These are phyloP conservation scores for Callaeas wilsoni DNA, from an alignment of 2,113 vertebrate genomes.

Conservation along the genomic window DNA sequence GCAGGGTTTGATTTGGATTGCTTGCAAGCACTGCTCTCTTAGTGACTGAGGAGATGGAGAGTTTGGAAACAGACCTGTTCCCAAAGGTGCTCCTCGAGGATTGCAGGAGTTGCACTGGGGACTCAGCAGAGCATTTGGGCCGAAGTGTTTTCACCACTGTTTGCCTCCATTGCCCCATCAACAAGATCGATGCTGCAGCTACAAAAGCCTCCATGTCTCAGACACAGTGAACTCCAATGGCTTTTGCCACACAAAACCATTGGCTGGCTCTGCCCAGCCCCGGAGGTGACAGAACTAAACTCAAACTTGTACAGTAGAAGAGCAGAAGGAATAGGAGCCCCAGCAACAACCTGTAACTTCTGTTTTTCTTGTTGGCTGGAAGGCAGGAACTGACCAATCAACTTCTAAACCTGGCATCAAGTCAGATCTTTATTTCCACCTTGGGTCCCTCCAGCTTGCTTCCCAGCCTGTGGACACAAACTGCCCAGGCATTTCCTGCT, in stretches of 20 bases:
- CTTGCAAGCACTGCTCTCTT: neutral
- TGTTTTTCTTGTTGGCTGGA: neutral
- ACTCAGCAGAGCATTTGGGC: neutral
- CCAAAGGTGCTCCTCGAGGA: neutral
- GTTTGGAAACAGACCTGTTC: neutral
- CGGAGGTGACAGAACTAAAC: neutral
- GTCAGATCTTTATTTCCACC: slow-evolving; percentile 62
- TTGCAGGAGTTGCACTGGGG: neutral
- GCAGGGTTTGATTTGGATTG: neutral
- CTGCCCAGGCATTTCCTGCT: slow-evolving; percentile 70
- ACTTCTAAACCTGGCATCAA: slow-evolving; percentile 45
- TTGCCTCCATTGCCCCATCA: neutral
- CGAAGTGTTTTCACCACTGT: neutral
- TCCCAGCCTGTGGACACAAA: slow-evolving; percentile 60
- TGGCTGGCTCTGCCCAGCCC: neutral
- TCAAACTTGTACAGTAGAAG: neutral
- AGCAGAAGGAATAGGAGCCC: neutral
- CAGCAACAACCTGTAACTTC: neutral
- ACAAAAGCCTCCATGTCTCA: neutral
- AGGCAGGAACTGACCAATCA: slow-evolving; percentile 53
- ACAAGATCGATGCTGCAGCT: neutral
- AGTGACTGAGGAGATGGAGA: neutral
- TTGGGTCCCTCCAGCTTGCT: slow-evolving; percentile 47
- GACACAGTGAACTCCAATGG: neutral
- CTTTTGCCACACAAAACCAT: neutral